Evolutionary conservation across 2,797 vertebrate genomes (phyloP).

Genomic region (Coregonus suidteri): DNA sequence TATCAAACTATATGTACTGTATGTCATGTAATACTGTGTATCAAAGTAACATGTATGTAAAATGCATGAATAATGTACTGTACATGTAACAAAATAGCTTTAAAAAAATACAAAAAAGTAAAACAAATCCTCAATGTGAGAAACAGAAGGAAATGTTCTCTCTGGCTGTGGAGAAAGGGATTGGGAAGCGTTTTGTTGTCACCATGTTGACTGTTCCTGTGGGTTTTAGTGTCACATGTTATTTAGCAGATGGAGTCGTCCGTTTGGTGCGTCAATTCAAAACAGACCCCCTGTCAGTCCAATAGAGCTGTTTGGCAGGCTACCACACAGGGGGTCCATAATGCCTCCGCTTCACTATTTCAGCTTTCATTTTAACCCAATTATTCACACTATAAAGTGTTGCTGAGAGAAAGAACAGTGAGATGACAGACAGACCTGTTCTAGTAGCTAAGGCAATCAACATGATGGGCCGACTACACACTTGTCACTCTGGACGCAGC

Average conservation of each 20-base stretch:
- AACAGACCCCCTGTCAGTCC: constrained; percentile 40
- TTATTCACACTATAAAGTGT: constrained; percentile 6
- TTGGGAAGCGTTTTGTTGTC: constrained; percentile 11
- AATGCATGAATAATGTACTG: too few species aligned
- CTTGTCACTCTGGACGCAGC: constrained; percentile 4
- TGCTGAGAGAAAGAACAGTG: not conserved
- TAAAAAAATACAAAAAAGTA: too few species aligned
- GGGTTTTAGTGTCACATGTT: constrained; percentile 14
- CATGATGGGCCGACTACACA: not conserved
- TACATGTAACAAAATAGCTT: too few species aligned
- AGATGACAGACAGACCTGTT: constrained; percentile 7
- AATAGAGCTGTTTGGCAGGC: constrained; percentile 52
- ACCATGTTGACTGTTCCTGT: constrained; percentile 22
- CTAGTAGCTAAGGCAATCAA: constrained; percentile 9
- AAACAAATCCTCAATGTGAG: not conserved
- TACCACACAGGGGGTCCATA: constrained; percentile 52
- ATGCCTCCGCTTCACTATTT: constrained; percentile 53
- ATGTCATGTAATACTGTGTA: too few species aligned
- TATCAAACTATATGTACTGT: too few species aligned
- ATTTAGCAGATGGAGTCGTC: constrained; percentile 41
- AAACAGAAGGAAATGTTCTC: not conserved
- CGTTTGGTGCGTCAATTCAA: constrained; percentile 36
- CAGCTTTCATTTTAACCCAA: not conserved
- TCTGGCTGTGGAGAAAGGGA: not conserved
- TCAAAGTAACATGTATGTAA: too few species aligned